phyloP scores from a whole-genome alignment of 2,888 invertebrate genomes.

The Entomobrya multifasciata region DNA sequence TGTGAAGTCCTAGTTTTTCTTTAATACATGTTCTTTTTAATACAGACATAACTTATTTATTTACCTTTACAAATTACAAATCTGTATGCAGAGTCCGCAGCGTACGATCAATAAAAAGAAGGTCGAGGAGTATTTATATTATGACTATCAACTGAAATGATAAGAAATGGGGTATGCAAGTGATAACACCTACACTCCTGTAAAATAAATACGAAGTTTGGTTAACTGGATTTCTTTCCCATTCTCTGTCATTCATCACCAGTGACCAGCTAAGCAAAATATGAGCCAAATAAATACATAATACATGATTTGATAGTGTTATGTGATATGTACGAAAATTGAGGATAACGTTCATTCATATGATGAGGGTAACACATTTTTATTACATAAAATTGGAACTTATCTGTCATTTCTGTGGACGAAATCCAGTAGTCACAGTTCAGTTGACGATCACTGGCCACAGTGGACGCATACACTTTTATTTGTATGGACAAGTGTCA shows the following conservation, averaged over 20 bases:
- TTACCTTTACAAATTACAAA: no score
- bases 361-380: background rate
- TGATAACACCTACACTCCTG: no score
- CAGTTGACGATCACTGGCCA: background rate
- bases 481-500: background rate
- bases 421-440: background rate
- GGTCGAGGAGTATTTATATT: conserved; percentile 5
- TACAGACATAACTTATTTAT: no score
- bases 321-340: background rate
- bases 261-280: no score
- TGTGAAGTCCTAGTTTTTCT: no score
- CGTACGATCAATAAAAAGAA: conserved; percentile 27
- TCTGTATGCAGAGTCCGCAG: conserved; percentile 21
- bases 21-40: no score
- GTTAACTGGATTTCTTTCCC: no score
- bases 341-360: background rate
- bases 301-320: no score
- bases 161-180: background rate
- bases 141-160: background rate
- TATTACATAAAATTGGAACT: background rate
- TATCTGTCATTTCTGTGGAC: conserved; percentile 41
- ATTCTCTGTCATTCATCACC: no score
- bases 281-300: no score
- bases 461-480: background rate
- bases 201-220: no score